phyloP scores from a whole-genome alignment of 2,113 vertebrate species.

The Vulpes lagopus region DNA sequence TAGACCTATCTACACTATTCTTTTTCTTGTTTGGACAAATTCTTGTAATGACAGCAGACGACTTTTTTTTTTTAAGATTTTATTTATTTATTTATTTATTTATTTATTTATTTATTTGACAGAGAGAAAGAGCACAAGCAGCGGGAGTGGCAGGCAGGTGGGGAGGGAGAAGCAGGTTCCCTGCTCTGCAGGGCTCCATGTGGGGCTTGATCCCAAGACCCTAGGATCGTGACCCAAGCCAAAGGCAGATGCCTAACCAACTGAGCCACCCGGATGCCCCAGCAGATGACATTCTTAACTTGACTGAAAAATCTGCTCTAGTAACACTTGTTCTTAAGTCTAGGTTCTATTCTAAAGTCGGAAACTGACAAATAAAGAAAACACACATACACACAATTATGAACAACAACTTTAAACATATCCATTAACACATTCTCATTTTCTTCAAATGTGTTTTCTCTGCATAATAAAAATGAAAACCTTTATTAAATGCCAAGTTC shows the following conservation, averaged over 20 bases:
- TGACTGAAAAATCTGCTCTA: neutral
- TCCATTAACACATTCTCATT: neutral
- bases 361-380: conserved; percentile 3
- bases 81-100: too few relatives aligned
- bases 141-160: too few relatives aligned
- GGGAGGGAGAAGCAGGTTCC: too few relatives aligned
- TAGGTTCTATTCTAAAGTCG: neutral
- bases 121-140: too few relatives aligned
- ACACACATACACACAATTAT: neutral
- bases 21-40: conserved; percentile 16
- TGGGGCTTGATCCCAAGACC: too few relatives aligned
- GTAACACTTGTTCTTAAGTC: neutral
- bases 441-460: conserved; percentile 23
- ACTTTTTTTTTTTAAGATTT: neutral
- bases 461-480: neutral
- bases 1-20: neutral
- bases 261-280: too few relatives aligned
- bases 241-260: too few relatives aligned
- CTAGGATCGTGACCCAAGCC: too few relatives aligned
- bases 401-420: neutral
- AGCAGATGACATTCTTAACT: conserved; percentile 13
- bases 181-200: too few relatives aligned
- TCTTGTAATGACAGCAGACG: neutral
- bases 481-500: conserved; percentile 1
- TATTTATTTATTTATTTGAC: too few relatives aligned